Percentiles rank a stretch among this genome's conserved stretches.
These are phyloP conservation scores for Drepana falcataria DNA, from an alignment of 2,888 invertebrate species.

Conservation along the genomic window DNA sequence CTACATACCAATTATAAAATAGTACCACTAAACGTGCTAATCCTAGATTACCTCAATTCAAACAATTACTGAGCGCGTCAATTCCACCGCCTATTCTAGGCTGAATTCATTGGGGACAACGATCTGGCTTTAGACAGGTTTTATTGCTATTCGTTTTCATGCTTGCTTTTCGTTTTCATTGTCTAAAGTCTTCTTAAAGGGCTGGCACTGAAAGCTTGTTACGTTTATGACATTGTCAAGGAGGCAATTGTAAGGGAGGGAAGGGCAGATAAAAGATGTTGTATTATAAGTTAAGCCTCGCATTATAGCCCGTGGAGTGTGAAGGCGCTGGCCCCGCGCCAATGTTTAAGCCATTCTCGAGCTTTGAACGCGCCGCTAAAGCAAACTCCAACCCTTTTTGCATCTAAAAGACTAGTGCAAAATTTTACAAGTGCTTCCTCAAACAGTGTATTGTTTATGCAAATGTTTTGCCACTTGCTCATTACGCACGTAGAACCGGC, in stretches of 20 bases:
- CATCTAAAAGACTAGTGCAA: slow-evolving; percentile 38
- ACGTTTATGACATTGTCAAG: slow-evolving; percentile 20
- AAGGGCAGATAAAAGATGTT: slow-evolving; percentile 31
- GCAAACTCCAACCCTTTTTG: slow-evolving; percentile 49
- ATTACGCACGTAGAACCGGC: background rate
- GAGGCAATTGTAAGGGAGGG: slow-evolving; percentile 22
- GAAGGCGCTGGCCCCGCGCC: slow-evolving; percentile 42
- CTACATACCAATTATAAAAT: background rate
- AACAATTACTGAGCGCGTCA: background rate
- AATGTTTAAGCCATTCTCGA: slow-evolving; percentile 48
- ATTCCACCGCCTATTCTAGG: background rate
- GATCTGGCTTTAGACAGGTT: background rate
- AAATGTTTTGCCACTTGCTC: slow-evolving; percentile 19
- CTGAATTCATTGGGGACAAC: background rate
- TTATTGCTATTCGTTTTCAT: background rate
- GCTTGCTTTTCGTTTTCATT: background rate
- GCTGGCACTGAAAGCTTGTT: slow-evolving; percentile 8
- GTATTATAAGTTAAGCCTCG: slow-evolving; percentile 36
- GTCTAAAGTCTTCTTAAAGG: slow-evolving; percentile 2
- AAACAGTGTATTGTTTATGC: slow-evolving; percentile 29
- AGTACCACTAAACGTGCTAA: background rate
- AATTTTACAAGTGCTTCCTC: slow-evolving; percentile 39
- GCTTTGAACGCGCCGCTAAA: slow-evolving; percentile 41
- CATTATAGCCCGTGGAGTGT: slow-evolving; percentile 28
- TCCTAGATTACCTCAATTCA: background rate